Percentiles rank a stretch among this genome's conserved stretches.
Evolutionary conservation across 2,113 vertebrate species (phyloP).

Genomic region (Odobenus rosmarus): DNA sequence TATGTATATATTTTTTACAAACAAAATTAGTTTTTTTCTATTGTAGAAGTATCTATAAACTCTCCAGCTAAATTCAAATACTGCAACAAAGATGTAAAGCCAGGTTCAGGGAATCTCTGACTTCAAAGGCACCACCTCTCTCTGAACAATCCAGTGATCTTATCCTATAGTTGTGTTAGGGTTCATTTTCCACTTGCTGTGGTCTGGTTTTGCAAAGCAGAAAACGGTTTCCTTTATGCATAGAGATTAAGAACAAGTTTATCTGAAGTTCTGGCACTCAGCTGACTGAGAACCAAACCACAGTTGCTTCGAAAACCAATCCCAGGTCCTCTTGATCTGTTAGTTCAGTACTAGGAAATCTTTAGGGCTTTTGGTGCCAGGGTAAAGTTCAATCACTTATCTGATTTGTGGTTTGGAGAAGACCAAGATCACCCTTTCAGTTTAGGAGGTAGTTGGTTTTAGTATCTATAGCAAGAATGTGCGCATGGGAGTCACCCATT

Average conservation of each 20-base stretch:
- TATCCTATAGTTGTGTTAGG: background rate
- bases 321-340: constrained; percentile 42
- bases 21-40: background rate
- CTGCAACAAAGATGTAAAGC: background rate
- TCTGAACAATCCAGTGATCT: background rate
- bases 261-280: constrained; percentile 45
- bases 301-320: constrained; percentile 50
- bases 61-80: constrained; percentile 9
- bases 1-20: background rate
- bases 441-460: background rate
- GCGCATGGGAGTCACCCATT: background rate
- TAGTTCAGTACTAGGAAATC: constrained; percentile 44
- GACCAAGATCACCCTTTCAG: background rate
- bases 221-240: constrained; percentile 42
- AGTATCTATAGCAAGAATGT: background rate
- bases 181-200: background rate
- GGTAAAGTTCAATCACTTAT: constrained; percentile 39
- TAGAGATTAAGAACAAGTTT: constrained; percentile 40
- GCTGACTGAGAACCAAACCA: constrained; percentile 43
- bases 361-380: background rate
- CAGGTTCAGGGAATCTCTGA: background rate
- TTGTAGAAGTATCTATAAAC: background rate
- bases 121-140: background rate
- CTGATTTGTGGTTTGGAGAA: constrained; percentile 58
- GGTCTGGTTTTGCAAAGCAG: constrained; percentile 53